These are phyloP conservation scores for Blastobasis lacticolella DNA, from an alignment of 2,888 invertebrate species.

Conservation along the genomic window DNA sequence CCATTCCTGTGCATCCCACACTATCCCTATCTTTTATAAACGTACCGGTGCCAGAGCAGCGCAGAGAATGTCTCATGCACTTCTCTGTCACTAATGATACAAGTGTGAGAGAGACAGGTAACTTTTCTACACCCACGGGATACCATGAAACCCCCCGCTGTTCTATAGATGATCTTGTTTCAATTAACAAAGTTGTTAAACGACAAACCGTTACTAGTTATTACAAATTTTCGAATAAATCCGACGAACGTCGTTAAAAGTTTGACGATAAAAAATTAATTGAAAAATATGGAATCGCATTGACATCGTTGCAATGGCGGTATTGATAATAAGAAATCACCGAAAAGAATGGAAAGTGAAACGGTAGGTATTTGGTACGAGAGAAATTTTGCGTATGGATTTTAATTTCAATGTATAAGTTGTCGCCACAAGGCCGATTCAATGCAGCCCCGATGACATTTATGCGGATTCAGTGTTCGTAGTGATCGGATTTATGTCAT, in stretches of 20 bases:
- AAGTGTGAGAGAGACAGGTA: constrained; percentile 24
- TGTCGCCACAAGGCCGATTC: background rate
- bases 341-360: background rate
- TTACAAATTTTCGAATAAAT: background rate
- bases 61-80: constrained; percentile 17
- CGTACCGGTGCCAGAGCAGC: background rate
- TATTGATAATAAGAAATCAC: background rate
- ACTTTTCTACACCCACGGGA: constrained; percentile 44
- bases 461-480: background rate
- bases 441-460: background rate
- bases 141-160: constrained; percentile 33
- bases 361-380: background rate
- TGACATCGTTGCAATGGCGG: background rate
- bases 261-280: background rate
- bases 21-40: background rate
- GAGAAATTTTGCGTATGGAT: background rate
- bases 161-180: constrained; percentile 46
- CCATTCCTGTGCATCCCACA: background rate
- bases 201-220: constrained; percentile 12
- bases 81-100: constrained; percentile 22
- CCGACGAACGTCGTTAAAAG: background rate
- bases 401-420: background rate
- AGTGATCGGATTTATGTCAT: constrained; percentile 5
- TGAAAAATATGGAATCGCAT: background rate
- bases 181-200: constrained; percentile 47